Percentiles rank a stretch among this genome's conserved stretches.
Conservation (phyloP, 1,140 invertebrate species). For the Zaprionus nigranus region DNA sequence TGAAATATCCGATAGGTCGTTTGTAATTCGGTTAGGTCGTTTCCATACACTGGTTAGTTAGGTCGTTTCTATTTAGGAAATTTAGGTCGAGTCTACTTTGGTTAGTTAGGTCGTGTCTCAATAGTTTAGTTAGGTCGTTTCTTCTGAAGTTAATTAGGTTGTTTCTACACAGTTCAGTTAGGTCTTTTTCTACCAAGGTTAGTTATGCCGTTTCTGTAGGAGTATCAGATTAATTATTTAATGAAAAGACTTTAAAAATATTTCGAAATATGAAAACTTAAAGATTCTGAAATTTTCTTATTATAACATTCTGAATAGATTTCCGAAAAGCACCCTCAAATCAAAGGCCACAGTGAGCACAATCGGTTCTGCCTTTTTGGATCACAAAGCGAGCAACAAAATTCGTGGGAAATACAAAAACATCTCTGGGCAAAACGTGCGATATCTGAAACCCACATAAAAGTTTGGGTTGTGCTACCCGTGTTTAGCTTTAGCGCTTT, state of each 20-base stretch:
- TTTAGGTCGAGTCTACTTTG: too few relatives aligned
- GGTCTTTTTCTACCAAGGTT: not conserved
- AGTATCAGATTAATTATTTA: too few relatives aligned
- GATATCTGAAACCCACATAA: slow-evolving; percentile 37
- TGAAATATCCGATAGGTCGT: not conserved
- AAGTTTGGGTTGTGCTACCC: slow-evolving; percentile 25
- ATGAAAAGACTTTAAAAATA: not conserved
- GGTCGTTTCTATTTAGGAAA: too few relatives aligned
- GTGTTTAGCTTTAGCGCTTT: slow-evolving; percentile 7
- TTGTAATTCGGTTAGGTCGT: too few relatives aligned
- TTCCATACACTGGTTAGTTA: too few relatives aligned
- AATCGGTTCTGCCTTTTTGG: not conserved
- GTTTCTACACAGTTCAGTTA: not conserved
- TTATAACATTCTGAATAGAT: not conserved
- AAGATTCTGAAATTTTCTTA: not conserved
- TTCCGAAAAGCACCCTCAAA: not conserved
- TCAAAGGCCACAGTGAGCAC: not conserved
- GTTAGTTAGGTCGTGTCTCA: too few relatives aligned
- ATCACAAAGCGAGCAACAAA: not conserved
- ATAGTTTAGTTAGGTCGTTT: too few relatives aligned
- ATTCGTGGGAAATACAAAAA: slow-evolving; percentile 3
- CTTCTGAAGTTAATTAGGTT: too few relatives aligned
- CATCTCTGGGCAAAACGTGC: not conserved
- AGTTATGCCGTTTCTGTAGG: not conserved
- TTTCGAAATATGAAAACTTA: not conserved